Evolutionary conservation across 2,113 vertebrate species (phyloP), one percentile per base, ranked within the genome.

Genomic region (Boulengeromyrus knoepffleri): DNA sequence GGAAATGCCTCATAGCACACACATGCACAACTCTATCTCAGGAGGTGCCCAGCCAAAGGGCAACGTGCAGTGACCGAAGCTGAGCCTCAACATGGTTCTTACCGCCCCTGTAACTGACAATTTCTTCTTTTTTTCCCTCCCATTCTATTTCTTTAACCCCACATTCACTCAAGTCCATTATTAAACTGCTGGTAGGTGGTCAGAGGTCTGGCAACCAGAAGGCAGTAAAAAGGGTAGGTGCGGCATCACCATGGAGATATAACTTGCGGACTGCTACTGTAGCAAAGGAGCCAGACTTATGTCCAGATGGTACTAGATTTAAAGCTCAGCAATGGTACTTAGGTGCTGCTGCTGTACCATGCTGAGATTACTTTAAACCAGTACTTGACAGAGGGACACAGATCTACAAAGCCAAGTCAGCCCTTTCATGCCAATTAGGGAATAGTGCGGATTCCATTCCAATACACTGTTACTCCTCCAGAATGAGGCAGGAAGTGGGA

Each of bases 31-130:
- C 45, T n/a, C 21, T 8, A 47, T 13, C 19, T 27, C 46, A 50
- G 42, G 84, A 49, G 45, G 5, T 50, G 46, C 10, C 24, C 24
- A 1, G 19, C 24, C 45, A 5, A n/a, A 50, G 84, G 2, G 45
- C 19, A 12, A 12, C 13, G 7, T 89, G 90, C 89, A 90, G 91
- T 90, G 86, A 91, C 88, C 17, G 0, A 80, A 42, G 15, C 74
- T 1, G 9, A 42, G 74, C 31, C 36, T 42, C 15, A 80, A 42
- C 5, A 80, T 0, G 5, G 36, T 7, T 80, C 74, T 39, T 36
- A 80, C 31, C 6, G 36, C 36, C 74, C 74, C 31, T 39, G 74
- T 80, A 80, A 42, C 36, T 39, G 36, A 42, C 36, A 80, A 42
- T 13, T 70, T 70, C 27, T 70, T n/a, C 24, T 62, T 62, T 66